These are phyloP conservation scores for Lasiurus borealis DNA, from an alignment of 2,113 vertebrate genomes.

Conservation along the genomic window DNA sequence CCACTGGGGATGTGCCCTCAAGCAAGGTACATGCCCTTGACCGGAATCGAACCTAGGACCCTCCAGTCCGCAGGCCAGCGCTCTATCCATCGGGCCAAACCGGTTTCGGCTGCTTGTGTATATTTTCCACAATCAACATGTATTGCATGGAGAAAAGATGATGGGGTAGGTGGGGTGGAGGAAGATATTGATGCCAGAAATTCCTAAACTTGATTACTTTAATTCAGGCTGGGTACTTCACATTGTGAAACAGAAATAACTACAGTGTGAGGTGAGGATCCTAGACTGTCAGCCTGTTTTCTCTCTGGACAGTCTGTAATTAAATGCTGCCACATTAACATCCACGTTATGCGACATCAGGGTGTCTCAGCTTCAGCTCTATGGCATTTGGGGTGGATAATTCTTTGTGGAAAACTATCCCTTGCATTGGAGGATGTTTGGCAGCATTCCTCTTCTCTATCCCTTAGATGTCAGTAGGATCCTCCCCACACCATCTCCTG, in stretches of 20 bases:
- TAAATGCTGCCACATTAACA: neutral
- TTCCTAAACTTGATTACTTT: constrained; percentile 1
- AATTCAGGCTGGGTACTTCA: neutral
- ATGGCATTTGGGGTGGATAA: neutral
- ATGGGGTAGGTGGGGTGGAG: neutral
- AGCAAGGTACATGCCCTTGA: too few species aligned
- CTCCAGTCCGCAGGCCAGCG: too few species aligned
- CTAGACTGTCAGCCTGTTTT: neutral
- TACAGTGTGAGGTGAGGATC: neutral
- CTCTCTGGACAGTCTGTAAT: neutral
- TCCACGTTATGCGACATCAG: neutral
- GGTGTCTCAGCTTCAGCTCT: neutral
- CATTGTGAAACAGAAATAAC: neutral
- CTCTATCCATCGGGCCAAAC: too few species aligned
- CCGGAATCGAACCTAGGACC: too few species aligned
- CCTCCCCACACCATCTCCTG: neutral
- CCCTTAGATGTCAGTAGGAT: neutral
- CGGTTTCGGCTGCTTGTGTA: too few species aligned
- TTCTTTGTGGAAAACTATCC: neutral
- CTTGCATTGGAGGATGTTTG: neutral
- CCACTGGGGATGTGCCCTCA: too few species aligned
- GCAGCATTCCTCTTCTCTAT: neutral
- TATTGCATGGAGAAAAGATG: neutral
- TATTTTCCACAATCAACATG: constrained; percentile 6
- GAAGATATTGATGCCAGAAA: neutral